Conservation (phyloP, 2,113 vertebrate species). For the Plecturocebus donacophilus region DNA sequence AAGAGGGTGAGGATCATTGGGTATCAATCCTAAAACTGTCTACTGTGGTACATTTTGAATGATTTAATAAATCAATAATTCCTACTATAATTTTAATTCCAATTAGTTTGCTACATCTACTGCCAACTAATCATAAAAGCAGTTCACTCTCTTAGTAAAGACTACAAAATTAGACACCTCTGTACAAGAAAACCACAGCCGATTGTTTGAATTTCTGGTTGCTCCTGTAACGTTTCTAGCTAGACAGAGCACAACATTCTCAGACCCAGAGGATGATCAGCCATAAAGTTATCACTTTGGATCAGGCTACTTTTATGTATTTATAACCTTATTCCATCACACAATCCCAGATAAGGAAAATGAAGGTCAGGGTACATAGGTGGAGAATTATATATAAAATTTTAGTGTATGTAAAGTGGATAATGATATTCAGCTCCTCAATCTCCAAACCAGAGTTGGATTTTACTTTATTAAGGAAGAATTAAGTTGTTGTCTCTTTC, state of each 20-base stretch:
- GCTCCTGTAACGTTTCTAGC: not conserved
- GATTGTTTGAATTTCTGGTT: not conserved
- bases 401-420: not conserved
- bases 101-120: not conserved
- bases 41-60: not conserved
- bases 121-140: not conserved
- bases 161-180: not conserved
- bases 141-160: not conserved
- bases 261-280: not conserved
- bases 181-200: no score
- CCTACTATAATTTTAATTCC: not conserved
- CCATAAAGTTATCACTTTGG: no score
- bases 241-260: not conserved
- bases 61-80: not conserved
- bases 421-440: not conserved
- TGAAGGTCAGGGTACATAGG: not conserved
- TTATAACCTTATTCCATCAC: not conserved
- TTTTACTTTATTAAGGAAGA: conserved; percentile 40
- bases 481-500: conserved; percentile 57
- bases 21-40: not conserved
- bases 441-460: not conserved
- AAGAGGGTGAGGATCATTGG: fast-evolving
- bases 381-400: not conserved
- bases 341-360: not conserved
- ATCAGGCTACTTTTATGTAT: fast-evolving